Evolutionary conservation across 2,113 vertebrate genomes (phyloP), one percentile per base, ranked within the genome.

Genomic region (Rhizomys pruinosus): DNA sequence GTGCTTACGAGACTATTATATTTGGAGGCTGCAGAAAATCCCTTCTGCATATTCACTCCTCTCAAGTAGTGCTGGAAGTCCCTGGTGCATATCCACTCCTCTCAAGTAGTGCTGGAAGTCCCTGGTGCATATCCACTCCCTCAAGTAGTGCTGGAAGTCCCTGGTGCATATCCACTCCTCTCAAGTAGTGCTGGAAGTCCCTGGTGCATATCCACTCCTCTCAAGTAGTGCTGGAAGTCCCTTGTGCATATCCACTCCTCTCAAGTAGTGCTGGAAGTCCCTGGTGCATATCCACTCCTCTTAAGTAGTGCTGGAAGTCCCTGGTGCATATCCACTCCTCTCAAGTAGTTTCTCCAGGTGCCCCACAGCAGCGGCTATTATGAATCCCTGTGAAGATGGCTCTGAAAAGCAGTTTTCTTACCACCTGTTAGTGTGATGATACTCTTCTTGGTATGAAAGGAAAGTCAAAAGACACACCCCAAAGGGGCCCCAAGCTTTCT

Each of bases 41-140:
- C 22, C n/a, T n/a, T n/a, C n/a, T 76, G 27, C 74, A 85, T 92
- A 84, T 90, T 57, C 69, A 17, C 32, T 91, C 71, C 9, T n/a
- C 59, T 64, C 32, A 88, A 72, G 72, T 71, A 79, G n/a, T n/a
- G n/a, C n/a, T n/a, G n/a, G n/a, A n/a, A n/a, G n/a, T n/a, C n/a
- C n/a, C n/a, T n/a, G n/a, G 22, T 76, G 27, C 74, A 85, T 92
- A 84, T 90, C 63, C 69, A 17, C 32, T 91, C 71, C 9, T 96
- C 59, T 64, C 32, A 88, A 72, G 72, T 71, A 79, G n/a, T n/a
- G n/a, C n/a, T n/a, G n/a, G n/a, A n/a, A n/a, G n/a, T n/a, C n/a
- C n/a, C n/a, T n/a, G n/a, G n/a, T n/a, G n/a, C n/a, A n/a, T n/a
- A n/a, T n/a, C n/a, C n/a, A n/a, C n/a, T n/a, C n/a, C n/a, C n/a